Percentiles rank a stretch among this genome's conserved stretches.
Evolutionary conservation across 2,888 invertebrate species (phyloP).

Genomic region (Siphlonurus alternatus): DNA sequence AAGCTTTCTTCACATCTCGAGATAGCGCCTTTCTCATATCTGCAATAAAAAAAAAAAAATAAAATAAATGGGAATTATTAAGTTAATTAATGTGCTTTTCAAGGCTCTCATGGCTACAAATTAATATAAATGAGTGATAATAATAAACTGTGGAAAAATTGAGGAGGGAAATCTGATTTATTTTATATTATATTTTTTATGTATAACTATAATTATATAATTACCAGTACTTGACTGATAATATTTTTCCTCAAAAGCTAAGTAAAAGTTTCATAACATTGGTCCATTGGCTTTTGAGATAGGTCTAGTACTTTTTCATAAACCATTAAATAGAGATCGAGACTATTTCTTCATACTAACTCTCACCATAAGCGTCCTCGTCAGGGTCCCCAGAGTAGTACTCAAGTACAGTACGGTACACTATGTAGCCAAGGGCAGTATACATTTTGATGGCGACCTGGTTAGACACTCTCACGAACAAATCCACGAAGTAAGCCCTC

Average conservation of each 20-base stretch:
- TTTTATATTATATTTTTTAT: no score
- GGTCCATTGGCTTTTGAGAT: no score
- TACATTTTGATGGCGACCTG: slow-evolving; percentile 97
- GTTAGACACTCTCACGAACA: slow-evolving; percentile 96
- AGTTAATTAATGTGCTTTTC: neutral
- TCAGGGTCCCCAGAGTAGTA: slow-evolving; percentile 97
- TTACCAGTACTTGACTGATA: no score
- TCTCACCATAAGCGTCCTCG: slow-evolving; percentile 97
- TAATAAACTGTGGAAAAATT: slow-evolving; percentile 9
- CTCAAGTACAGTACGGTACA: slow-evolving; percentile 89
- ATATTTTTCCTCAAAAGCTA: no score
- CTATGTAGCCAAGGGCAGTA: slow-evolving; percentile 84
- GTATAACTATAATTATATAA: no score
- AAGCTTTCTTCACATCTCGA: slow-evolving; percentile 77
- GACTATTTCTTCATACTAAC: no score
- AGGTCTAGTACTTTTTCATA: no score
- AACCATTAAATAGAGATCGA: no score
- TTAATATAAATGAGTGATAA: neutral
- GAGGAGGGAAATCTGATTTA: neutral
- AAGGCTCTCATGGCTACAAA: no score
- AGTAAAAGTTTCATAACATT: no score
- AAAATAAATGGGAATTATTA: slow-evolving; percentile 6
- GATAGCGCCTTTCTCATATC: slow-evolving; percentile 98
- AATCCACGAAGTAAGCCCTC: slow-evolving; percentile 90
- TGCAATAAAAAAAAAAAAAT: slow-evolving; percentile 30